These are phyloP conservation scores for Drosophila engyochracea DNA, from an alignment of 2,888 invertebrate species.

Conservation along the genomic window DNA sequence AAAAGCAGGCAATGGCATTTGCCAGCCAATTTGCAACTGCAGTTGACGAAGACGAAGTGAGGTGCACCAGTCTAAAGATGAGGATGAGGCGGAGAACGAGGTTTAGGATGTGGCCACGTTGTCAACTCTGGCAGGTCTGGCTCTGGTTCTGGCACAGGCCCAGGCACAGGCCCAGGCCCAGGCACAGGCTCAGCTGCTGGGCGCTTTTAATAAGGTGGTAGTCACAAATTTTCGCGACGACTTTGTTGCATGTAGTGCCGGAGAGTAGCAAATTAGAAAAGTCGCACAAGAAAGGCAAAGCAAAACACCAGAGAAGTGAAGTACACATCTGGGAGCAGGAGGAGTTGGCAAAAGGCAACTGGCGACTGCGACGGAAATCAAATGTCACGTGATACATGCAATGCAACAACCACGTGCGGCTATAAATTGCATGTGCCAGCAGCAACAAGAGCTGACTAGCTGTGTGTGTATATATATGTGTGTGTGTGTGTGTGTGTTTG, in stretches of 20 bases:
- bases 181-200: conserved; percentile 66
- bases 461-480: conserved; percentile 7
- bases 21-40: conserved; percentile 78
- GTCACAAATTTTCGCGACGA: conserved; percentile 76
- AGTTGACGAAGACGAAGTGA: conserved; percentile 61
- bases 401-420: conserved; percentile 80
- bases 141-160: conserved; percentile 25
- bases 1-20: conserved; percentile 78
- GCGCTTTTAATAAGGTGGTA: conserved; percentile 80
- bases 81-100: conserved; percentile 3
- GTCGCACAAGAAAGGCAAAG: conserved; percentile 76
- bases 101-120: conserved; percentile 52
- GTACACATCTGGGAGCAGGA: not conserved
- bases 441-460: conserved; percentile 45
- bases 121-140: conserved; percentile 40
- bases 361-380: conserved; percentile 74
- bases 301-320: conserved; percentile 55
- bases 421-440: conserved; percentile 76
- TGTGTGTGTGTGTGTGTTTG: conserved; percentile 26
- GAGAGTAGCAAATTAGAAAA: conserved; percentile 79
- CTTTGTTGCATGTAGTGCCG: conserved; percentile 75
- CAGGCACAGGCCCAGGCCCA: conserved; percentile 15
- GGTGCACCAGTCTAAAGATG: conserved; percentile 12
- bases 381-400: conserved; percentile 82
- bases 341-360: not conserved